Percentiles rank a stretch among this genome's conserved stretches.
Conservation (phyloP, 2,797 vertebrate species). For the Staurois parvus region DNA sequence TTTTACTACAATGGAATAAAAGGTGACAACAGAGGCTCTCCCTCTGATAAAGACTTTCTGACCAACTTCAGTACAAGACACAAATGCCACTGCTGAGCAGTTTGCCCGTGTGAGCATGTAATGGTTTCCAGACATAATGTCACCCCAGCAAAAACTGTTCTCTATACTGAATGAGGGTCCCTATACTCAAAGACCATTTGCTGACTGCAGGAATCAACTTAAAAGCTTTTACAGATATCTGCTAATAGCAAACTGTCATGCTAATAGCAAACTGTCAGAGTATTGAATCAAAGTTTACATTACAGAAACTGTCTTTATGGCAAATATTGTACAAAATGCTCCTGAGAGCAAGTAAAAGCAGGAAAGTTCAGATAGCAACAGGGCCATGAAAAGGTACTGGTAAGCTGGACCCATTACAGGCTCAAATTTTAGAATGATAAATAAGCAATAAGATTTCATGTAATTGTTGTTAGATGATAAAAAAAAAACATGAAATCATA, state of each 20-base stretch:
- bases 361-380: background rate
- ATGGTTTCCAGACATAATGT: too few species aligned
- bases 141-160: too few species aligned
- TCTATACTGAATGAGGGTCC: background rate
- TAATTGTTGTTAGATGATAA: background rate
- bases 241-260: too few species aligned
- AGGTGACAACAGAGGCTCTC: too few species aligned
- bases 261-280: background rate
- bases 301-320: background rate
- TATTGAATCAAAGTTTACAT: background rate
- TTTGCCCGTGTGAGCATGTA: background rate
- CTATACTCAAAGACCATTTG: background rate
- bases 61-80: background rate
- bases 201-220: background rate
- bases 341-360: background rate
- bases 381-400: too few species aligned
- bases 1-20: too few species aligned
- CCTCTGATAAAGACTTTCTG: too few species aligned
- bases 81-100: background rate
- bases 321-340: background rate
- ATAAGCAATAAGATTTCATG: background rate
- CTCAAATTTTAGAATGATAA: too few species aligned
- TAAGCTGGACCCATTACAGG: too few species aligned
- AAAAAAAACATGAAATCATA: background rate
- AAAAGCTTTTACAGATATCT: background rate